phyloP scores from a whole-genome alignment of 1,140 invertebrate genomes.

The Drosophila quadrilineata region DNA sequence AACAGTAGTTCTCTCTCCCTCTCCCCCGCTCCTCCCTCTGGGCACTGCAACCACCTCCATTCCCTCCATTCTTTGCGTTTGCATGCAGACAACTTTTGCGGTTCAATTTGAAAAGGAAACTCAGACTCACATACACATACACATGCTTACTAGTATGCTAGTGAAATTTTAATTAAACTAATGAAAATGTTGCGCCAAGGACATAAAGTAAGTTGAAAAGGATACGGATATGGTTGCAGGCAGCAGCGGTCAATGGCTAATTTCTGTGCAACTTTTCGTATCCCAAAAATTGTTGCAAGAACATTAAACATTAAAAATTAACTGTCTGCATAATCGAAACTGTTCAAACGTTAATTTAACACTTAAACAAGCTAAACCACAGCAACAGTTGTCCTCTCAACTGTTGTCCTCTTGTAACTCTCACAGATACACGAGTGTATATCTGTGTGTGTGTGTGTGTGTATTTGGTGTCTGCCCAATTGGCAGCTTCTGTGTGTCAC shows the following conservation, averaged over 20 bases:
- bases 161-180: conserved; percentile 78
- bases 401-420: conserved; percentile 43
- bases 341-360: conserved; percentile 79
- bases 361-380: conserved; percentile 77
- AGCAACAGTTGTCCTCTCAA: conserved; percentile 59
- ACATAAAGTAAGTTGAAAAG: conserved; percentile 25
- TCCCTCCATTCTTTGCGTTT: neutral
- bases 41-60: neutral
- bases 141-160: conserved; percentile 24
- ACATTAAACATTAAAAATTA: conserved; percentile 72
- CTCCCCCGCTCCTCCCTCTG: neutral
- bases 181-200: conserved; percentile 62
- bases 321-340: conserved; percentile 72
- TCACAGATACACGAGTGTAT: conserved; percentile 32
- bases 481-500: conserved; percentile 77
- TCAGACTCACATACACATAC: conserved; percentile 12
- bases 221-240: conserved; percentile 22
- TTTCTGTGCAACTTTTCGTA: conserved; percentile 7
- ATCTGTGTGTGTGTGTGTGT: conserved; percentile 3
- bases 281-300: too few relatives aligned
- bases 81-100: conserved; percentile 62
- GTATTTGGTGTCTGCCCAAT: conserved; percentile 46
- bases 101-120: conserved; percentile 74
- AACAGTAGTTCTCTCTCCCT: neutral
- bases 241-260: conserved; percentile 7